These are phyloP conservation scores for Cephus nigrinus DNA, from an alignment of 2,888 invertebrate genomes.

Conservation along the genomic window DNA sequence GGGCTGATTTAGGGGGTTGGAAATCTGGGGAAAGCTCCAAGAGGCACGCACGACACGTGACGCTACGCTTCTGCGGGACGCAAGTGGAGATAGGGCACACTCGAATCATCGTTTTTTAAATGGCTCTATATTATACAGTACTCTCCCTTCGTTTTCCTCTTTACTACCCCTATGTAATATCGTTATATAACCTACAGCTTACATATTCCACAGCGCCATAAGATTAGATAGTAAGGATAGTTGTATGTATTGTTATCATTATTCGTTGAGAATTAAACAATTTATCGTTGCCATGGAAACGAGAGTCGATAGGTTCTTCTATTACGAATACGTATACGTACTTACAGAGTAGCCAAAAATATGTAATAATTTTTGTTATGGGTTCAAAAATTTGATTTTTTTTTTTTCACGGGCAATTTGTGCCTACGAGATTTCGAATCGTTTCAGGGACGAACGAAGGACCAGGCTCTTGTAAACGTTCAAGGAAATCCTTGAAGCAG, in stretches of 20 bases:
- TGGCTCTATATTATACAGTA: constrained; percentile 4
- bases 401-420: too few species aligned
- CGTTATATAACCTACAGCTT: background rate
- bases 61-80: constrained; percentile 44
- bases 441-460: too few species aligned
- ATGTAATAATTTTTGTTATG: too few species aligned
- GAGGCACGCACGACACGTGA: constrained; percentile 63
- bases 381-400: too few species aligned
- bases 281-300: background rate
- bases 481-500: too few species aligned
- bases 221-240: background rate
- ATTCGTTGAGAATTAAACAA: background rate
- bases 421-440: too few species aligned
- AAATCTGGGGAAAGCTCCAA: constrained; percentile 58
- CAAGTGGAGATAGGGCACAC: constrained; percentile 54
- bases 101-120: constrained; percentile 56
- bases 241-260: background rate
- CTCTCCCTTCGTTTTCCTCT: background rate
- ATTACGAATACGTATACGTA: background rate
- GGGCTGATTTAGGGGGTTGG: constrained; percentile 32
- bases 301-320: background rate
- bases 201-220: background rate
- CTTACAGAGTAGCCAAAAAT: too few species aligned
- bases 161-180: background rate
- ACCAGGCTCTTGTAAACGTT: too few species aligned